Base-by-base conservation (phyloP, 2,113 vertebrate genomes). In the Corythornis vintsioides region DNA sequence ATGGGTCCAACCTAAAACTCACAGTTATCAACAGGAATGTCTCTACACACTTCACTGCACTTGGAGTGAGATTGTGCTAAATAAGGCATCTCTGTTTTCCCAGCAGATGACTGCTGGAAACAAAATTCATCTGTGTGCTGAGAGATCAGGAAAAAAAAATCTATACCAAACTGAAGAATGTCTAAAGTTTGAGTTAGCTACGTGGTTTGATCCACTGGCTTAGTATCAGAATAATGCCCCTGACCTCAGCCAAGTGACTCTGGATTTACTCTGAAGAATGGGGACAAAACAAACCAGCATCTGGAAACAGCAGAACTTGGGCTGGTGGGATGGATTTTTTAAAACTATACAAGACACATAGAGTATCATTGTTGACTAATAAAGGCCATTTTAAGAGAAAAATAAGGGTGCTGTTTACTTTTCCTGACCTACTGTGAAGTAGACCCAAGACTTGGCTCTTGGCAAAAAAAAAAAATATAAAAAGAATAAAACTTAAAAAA, bases 31-130 rank as follows among this genome's bases (percentile, higher is more conserved):
- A 79, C 52, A 88, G 69, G 43, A 91, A 55, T 29, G 60, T 83
- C 84, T 93, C 82, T 66, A 48, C 78, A 88, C 35, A 25, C 72
- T 86, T 85, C 78, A 80, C 2, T 56, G 52, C 73, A 72, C 64
- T 93, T 92, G 35, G 72, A 80, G 87, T 83, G 79, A 82, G 78
- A 66, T 11, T 87, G 71, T 60, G 87, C 67, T 87, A 94, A 93
- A 92, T 80, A 81, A 0, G 0, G 69, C 73, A 87, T 71, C 77
- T 86, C 71, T 87, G 15, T 88, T 86, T 87, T 73, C 71, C 60
- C 67, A 80, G 67, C 64, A 91, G 78, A 89, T 52, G 78, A 87
- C 1, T 22, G 55, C 1, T 89, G 89, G 81, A 87, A 89, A 79
- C 35, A 14, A 85, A 94, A 94, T 77, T 92, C 42, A 73, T 85